Evolutionary conservation across 2,888 invertebrate genomes (phyloP), one percentile per base, ranked within the genome.

Genomic region (Clanis bilineata): DNA sequence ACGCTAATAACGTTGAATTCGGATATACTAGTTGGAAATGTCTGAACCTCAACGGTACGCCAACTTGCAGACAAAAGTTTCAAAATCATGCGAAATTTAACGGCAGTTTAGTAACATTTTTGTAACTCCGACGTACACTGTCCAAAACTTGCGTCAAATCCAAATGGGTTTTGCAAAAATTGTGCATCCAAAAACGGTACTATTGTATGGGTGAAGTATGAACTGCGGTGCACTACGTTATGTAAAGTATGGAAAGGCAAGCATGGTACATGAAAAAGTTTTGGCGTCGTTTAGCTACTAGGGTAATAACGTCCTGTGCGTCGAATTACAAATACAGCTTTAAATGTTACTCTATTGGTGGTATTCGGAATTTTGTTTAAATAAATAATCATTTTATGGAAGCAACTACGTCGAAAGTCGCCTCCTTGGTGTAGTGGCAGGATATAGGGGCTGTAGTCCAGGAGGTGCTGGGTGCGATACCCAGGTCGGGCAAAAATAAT

Each of bases 1-100:
- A 74, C 77, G 67, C 77, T 83, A 83, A 83, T 86, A 83, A 83
- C 84, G 82, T 80, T 74, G 73, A 75, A 82, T 78, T 76, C 74
- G 73, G 77, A 80, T 76, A 61, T 59, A 41, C 36, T 28, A 51
- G 61, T 65, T 61, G 71, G 71, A 74, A 76, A 76, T 77, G 79
- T 75, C 59, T 70, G 62, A 73, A 73, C 79, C 86, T 82, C 82
- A 64, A 59, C 75, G 79, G 83, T 71, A 76, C 68, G 69, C 71
- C 65, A 76, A 75, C 77, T 73, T 71, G 65, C 73, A 71, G 69
- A 71, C 67, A 68, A 77, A 88, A 89, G 86, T 81, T 79, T 73
- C 82, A 85, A 87, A 90, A 89, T 86, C 86, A 87, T 83, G 73
- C 75, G 67, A 64, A 61, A 70, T 74, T 65, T 67, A 67, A 64